Evolutionary conservation across 2,113 vertebrate genomes (phyloP).

Genomic region (Ancistrus triradiatus): DNA sequence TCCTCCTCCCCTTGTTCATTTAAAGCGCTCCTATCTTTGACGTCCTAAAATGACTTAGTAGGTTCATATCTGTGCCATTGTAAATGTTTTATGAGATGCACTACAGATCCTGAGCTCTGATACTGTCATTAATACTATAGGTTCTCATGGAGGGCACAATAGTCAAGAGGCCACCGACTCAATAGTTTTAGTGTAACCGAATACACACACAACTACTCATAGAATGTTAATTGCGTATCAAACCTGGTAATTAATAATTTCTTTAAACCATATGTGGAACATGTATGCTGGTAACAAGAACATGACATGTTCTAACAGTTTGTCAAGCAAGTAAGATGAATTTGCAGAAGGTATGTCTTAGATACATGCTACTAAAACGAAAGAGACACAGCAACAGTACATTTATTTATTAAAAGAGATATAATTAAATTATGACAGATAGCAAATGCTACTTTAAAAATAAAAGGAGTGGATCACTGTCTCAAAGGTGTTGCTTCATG

Average conservation of each 20-base stretch:
- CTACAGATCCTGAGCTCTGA: constrained; percentile 22
- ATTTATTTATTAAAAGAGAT: too few species aligned
- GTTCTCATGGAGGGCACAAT: constrained; percentile 11
- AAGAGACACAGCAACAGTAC: too few species aligned
- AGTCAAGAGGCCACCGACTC: constrained; percentile 17
- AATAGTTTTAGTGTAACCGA: constrained; percentile 40
- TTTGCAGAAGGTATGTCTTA: too few species aligned
- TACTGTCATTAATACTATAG: constrained; percentile 27
- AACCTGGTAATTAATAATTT: constrained; percentile 26
- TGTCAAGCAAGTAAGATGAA: too few species aligned
- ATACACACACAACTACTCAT: constrained; percentile 21
- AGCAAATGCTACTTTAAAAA: too few species aligned
- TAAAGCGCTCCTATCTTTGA: background rate
- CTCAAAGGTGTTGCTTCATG: too few species aligned
- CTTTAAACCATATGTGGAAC: constrained; percentile 16
- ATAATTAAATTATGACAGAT: too few species aligned
- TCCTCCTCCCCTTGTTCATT: background rate
- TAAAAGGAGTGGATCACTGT: too few species aligned
- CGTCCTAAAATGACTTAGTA: background rate
- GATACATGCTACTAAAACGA: too few species aligned
- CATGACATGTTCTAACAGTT: too few species aligned
- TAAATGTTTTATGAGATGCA: constrained; percentile 25
- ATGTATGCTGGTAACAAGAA: too few species aligned
- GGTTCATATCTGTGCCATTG: constrained; percentile 17
- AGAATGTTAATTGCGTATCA: constrained; percentile 46